Percentiles rank a stretch among this genome's conserved stretches.
Evolutionary conservation across 2,113 vertebrate species (phyloP).

Genomic region (Hiodon tergisus): DNA sequence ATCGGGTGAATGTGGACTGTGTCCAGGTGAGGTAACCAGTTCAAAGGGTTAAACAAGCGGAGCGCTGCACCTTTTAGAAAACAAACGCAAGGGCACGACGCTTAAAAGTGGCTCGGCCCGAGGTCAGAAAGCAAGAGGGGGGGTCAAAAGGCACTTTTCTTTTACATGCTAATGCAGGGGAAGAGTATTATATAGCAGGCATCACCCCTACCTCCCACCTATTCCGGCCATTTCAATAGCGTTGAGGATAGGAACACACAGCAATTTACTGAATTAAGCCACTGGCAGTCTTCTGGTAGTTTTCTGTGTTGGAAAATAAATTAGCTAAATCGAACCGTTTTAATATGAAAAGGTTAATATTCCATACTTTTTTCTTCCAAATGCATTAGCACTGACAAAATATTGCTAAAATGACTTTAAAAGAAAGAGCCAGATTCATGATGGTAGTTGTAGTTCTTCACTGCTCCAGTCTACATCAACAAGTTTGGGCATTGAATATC

Average conservation of each 20-base stretch:
- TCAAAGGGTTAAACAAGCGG: slow-evolving; percentile 25
- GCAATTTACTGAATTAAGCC: not conserved
- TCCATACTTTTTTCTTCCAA: too few relatives aligned
- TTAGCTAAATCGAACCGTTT: not conserved
- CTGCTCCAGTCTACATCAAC: too few relatives aligned
- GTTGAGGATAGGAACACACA: not conserved
- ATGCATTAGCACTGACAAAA: too few relatives aligned
- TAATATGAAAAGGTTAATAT: too few relatives aligned
- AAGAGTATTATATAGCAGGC: slow-evolving; percentile 21
- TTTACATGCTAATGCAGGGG: slow-evolving; percentile 28
- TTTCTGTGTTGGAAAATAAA: not conserved
- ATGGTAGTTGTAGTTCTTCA: too few relatives aligned
- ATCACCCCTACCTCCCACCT: not conserved
- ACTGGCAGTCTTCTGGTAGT: not conserved
- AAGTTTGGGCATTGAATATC: too few relatives aligned
- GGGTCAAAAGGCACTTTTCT: slow-evolving; percentile 15
- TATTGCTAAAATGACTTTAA: too few relatives aligned
- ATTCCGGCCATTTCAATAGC: not conserved
- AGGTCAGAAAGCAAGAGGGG: slow-evolving; percentile 30
- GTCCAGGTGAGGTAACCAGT: slow-evolving; percentile 26
- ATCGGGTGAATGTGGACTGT: slow-evolving; percentile 13
- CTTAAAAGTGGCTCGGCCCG: slow-evolving; percentile 28
- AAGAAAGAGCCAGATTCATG: too few relatives aligned
- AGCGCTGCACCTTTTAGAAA: slow-evolving; percentile 21
- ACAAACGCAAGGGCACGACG: slow-evolving; percentile 33